A percentile compares a stretch with the other conserved stretches of the same genome.
phyloP scores from a whole-genome alignment of 1,140 invertebrate species.

The Pseudomyrmex cubaensis region DNA sequence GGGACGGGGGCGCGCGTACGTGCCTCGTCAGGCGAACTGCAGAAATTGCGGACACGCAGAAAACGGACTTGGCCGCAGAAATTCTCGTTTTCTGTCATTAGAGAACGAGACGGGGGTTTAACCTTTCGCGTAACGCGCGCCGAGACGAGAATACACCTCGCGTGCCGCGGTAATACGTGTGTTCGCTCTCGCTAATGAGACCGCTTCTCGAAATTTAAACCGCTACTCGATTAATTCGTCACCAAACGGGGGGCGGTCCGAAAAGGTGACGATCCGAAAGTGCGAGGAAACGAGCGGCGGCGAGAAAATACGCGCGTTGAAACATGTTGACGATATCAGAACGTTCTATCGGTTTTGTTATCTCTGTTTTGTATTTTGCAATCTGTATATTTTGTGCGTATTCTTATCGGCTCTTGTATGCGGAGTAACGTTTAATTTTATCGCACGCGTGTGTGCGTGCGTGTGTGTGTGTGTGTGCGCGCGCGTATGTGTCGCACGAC shows the following conservation, averaged over 20 bases:
- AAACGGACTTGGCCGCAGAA: conserved; percentile 26
- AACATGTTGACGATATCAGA: too few species aligned
- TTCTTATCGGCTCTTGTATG: not conserved
- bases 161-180: not conserved
- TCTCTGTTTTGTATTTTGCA: not conserved
- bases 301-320: too few species aligned
- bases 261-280: too few species aligned
- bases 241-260: too few species aligned
- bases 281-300: too few species aligned
- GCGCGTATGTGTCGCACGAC: too few species aligned
- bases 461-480: too few species aligned
- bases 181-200: not conserved
- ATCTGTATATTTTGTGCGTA: not conserved
- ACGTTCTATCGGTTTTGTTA: too few species aligned
- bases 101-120: conserved; percentile 13
- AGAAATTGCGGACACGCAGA: conserved; percentile 60
- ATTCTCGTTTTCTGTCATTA: conserved; percentile 50
- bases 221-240: conserved; percentile 23
- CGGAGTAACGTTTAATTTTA: too few species aligned
- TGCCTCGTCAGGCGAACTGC: conserved; percentile 51
- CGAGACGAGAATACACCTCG: not conserved
- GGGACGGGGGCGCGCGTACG: conserved; percentile 16
- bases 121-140: conserved; percentile 27
- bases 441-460: too few species aligned
- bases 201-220: conserved; percentile 14